Evolutionary conservation across 2,888 invertebrate species (phyloP).

Genomic region (Phasia obesa): DNA sequence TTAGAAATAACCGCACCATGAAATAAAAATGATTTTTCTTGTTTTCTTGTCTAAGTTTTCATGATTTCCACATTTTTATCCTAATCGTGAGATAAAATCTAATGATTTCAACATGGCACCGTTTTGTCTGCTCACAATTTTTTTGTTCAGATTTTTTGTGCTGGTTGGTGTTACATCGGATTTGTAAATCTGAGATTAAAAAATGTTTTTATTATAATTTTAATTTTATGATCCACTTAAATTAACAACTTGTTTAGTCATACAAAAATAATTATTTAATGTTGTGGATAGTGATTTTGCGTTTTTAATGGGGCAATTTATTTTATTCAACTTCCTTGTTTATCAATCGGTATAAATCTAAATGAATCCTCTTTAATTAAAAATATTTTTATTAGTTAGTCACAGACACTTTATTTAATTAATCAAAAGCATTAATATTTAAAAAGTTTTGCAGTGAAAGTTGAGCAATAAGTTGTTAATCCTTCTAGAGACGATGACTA

Average conservation of each 20-base stretch:
- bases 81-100: slow-evolving; percentile 36
- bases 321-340: slow-evolving; percentile 39
- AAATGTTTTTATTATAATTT: slow-evolving; percentile 14
- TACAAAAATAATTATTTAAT: slow-evolving; percentile 27
- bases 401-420: slow-evolving; percentile 37
- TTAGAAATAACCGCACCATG: slow-evolving; percentile 6
- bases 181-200: slow-evolving; percentile 32
- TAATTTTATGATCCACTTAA: slow-evolving; percentile 29
- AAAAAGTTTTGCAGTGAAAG: too few species aligned
- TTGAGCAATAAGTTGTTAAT: too few species aligned
- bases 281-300: background rate
- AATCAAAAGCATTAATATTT: background rate
- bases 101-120: slow-evolving; percentile 13
- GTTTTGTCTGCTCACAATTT: slow-evolving; percentile 19
- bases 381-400: slow-evolving; percentile 49
- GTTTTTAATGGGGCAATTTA: slow-evolving; percentile 26
- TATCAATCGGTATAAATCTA: slow-evolving; percentile 47
- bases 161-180: slow-evolving; percentile 31
- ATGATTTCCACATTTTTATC: slow-evolving; percentile 14
- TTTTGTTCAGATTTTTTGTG: background rate
- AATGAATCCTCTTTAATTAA: slow-evolving; percentile 48
- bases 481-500: too few species aligned
- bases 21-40: slow-evolving; percentile 30
- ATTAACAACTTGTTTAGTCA: slow-evolving; percentile 47
- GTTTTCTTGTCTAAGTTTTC: slow-evolving; percentile 1